phyloP scores from a whole-genome alignment of 2,888 invertebrate species.

The Horisme vitalbata region DNA sequence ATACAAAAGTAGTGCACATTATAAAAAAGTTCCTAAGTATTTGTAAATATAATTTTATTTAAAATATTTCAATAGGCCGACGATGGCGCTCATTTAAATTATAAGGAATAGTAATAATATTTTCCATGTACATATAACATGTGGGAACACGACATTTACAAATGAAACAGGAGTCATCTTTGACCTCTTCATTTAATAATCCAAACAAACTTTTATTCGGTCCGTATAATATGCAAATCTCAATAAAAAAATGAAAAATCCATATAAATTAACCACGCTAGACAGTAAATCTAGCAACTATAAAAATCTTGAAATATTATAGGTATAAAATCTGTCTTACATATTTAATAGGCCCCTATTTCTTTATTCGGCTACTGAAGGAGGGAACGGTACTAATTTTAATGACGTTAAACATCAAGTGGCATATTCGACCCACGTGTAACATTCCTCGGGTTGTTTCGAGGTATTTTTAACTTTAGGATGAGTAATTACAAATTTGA shows the following conservation, averaged over 20 bases:
- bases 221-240: slow-evolving; percentile 60
- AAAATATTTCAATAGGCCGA: too few species aligned
- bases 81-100: too few species aligned
- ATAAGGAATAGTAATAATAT: too few species aligned
- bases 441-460: slow-evolving; percentile 26
- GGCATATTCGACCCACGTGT: slow-evolving; percentile 39
- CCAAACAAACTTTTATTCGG: slow-evolving; percentile 23
- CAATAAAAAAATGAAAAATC: slow-evolving; percentile 49
- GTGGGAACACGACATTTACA: too few species aligned
- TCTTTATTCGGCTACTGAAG: slow-evolving; percentile 69
- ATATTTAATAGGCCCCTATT: slow-evolving; percentile 61
- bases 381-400: slow-evolving; percentile 47
- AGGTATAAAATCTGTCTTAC: slow-evolving; percentile 63
- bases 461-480: slow-evolving; percentile 25
- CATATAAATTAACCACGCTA: slow-evolving; percentile 51
- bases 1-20: too few species aligned
- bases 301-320: slow-evolving; percentile 64
- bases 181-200: slow-evolving; percentile 23
- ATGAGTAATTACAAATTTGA: slow-evolving; percentile 14
- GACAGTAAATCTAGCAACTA: slow-evolving; percentile 62
- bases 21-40: too few species aligned
- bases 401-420: slow-evolving; percentile 53
- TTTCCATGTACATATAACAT: too few species aligned
- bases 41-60: too few species aligned
- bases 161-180: slow-evolving; percentile 10